These are phyloP conservation scores for Vesta saturnalis DNA, from an alignment of 2,888 invertebrate genomes.

Conservation along the genomic window DNA sequence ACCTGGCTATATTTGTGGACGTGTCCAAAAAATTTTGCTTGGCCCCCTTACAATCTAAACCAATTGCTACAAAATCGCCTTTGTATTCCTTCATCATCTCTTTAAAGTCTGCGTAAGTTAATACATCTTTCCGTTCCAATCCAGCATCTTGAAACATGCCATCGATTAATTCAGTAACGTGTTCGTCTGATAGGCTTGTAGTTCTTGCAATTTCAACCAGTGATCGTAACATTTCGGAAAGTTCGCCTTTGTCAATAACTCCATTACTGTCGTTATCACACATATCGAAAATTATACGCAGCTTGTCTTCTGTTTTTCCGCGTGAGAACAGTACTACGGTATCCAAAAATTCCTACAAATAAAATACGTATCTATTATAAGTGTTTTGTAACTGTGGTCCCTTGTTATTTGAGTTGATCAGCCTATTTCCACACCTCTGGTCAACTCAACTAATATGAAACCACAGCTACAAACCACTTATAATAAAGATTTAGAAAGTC, in stretches of 20 bases:
- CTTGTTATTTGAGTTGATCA: too few relatives aligned
- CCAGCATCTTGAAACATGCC: slow-evolving; percentile 95
- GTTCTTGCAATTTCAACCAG: slow-evolving; percentile 93
- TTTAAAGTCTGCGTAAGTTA: slow-evolving; percentile 92
- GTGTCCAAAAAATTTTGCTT: slow-evolving; percentile 95
- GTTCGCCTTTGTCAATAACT: slow-evolving; percentile 91
- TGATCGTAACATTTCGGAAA: slow-evolving; percentile 93
- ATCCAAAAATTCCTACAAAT: slow-evolving; percentile 88
- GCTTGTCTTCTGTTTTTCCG: slow-evolving; percentile 92
- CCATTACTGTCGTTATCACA: slow-evolving; percentile 95
- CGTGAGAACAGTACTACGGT: slow-evolving; percentile 92
- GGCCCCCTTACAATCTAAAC: slow-evolving; percentile 93
- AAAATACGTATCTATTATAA: too few relatives aligned
- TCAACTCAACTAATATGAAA: too few relatives aligned
- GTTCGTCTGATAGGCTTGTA: slow-evolving; percentile 88
- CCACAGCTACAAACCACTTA: too few relatives aligned
- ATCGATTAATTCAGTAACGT: slow-evolving; percentile 91
- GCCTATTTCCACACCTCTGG: too few relatives aligned
- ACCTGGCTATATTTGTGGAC: slow-evolving; percentile 88
- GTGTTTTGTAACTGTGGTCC: too few relatives aligned
- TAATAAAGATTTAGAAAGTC: too few relatives aligned
- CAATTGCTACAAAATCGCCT: slow-evolving; percentile 94
- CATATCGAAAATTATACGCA: slow-evolving; percentile 96
- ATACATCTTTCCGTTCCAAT: slow-evolving; percentile 86
- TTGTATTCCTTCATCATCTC: slow-evolving; percentile 97